phyloP scores from a whole-genome alignment of 2,113 vertebrate species.

The Amblyornis subalaris region DNA sequence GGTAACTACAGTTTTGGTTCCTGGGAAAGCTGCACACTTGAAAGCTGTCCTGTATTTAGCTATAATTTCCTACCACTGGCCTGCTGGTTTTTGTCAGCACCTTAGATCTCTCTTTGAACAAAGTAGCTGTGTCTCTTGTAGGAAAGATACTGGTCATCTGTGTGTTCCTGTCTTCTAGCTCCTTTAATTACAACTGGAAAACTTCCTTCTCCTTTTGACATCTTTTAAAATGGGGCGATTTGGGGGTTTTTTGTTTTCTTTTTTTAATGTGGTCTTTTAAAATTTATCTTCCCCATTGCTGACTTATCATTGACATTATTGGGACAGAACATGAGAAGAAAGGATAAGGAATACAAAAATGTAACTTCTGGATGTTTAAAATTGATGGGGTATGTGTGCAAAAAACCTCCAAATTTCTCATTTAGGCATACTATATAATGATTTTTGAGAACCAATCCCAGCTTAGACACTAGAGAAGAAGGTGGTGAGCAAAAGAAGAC shows the following conservation, averaged over 20 bases:
- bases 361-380: neutral
- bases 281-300: neutral
- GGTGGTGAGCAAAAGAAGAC: neutral
- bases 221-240: neutral
- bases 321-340: neutral
- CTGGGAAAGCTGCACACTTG: neutral
- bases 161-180: neutral
- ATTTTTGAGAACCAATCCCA: neutral
- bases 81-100: neutral
- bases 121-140: neutral
- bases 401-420: neutral
- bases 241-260: fast-evolving
- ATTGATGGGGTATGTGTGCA: neutral
- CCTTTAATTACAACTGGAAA: neutral
- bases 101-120: neutral
- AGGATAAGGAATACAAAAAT: neutral
- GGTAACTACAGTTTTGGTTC: neutral
- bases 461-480: neutral
- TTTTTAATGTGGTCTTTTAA: neutral
- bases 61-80: neutral
- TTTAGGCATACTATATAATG: neutral
- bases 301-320: neutral
- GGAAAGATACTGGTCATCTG: neutral
- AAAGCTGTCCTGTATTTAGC: neutral
- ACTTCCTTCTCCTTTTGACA: neutral